These are phyloP conservation scores for Abrostola triplasia DNA, from an alignment of 2,888 invertebrate genomes.

Conservation along the genomic window DNA sequence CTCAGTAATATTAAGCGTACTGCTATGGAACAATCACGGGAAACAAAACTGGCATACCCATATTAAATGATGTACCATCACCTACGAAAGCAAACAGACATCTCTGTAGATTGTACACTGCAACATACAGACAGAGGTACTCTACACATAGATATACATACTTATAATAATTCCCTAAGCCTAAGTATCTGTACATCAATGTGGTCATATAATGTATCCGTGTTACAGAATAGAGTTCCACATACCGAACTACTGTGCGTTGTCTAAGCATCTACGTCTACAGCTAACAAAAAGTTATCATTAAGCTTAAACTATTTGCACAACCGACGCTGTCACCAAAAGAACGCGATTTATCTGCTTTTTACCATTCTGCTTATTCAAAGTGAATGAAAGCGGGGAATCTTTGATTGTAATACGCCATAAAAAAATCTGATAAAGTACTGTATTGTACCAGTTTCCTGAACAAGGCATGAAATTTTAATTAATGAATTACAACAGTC, in stretches of 20 bases:
- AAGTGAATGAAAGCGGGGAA: background rate
- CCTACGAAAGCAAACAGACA: slow-evolving; percentile 7
- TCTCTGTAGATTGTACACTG: slow-evolving; percentile 17
- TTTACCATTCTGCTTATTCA: background rate
- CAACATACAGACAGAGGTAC: slow-evolving; percentile 22
- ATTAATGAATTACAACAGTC: too few species aligned
- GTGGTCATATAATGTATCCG: slow-evolving; percentile 15
- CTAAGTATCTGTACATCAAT: slow-evolving; percentile 33
- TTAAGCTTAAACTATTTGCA: slow-evolving; percentile 2
- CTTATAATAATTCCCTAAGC: slow-evolving; percentile 31
- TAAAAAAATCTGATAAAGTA: too few species aligned
- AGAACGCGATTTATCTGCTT: background rate
- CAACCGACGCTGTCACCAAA: slow-evolving; percentile 3
- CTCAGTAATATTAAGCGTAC: slow-evolving; percentile 8
- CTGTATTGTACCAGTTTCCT: too few species aligned
- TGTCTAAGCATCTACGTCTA: slow-evolving; percentile 7
- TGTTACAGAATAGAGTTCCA: slow-evolving; percentile 21
- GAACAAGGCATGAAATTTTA: too few species aligned
- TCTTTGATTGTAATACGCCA: background rate
- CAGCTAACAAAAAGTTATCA: slow-evolving; percentile 1
- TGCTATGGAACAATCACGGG: slow-evolving; percentile 1
- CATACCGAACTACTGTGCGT: slow-evolving; percentile 29
- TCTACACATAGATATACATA: slow-evolving; percentile 28
- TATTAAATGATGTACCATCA: slow-evolving; percentile 14
- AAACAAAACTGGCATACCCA: slow-evolving; percentile 13